Evolutionary conservation across 2,797 vertebrate species (phyloP), one percentile per base, ranked within the genome.

Genomic region (Acanthurus tractus): DNA sequence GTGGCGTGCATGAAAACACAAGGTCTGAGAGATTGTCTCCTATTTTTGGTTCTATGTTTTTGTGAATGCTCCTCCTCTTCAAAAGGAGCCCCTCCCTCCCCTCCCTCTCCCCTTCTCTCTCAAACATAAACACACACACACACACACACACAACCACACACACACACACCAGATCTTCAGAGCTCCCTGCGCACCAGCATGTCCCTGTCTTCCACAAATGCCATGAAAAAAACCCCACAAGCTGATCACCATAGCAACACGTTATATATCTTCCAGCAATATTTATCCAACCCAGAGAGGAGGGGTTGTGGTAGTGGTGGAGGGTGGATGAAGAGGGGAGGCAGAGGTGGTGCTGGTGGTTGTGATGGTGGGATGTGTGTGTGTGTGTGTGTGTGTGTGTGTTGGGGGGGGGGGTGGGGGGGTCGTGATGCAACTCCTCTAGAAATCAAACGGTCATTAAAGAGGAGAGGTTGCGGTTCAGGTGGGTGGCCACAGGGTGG

Each of bases 241-340:
- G 88, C 86, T 84, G 84, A 93, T 96, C 94, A 92, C 95, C 95
- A 95, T 95, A 92, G 95, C 94, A 96, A 96, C 95, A 95, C 91
- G 85, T 93, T 95, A 92, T 93, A 93, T 93, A 92, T 94, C 94
- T 93, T 90, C 89, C 89, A 92, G 91, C 90, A 92, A 89, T 89
- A 93, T 93, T 94, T 93, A 92, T 92, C 89, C 86, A 89, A 87
- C 78, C 88, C 78, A 54, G 78, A 84, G 78, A 90, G 74, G 82
- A 78, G 88, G 86, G 81, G 82, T 72, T 79, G 83, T 70, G 78
- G 67, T 56, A 54, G 42, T 67, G 44, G 42, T 54, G 44, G 44
- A 55, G 59, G 63, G 79, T 76, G 71, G 79, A 82, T 72, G 73
- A 25, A 67, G 70, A 78, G 22, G 52, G 66, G 78, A 76, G 77